Conservation (phyloP, 2,113 vertebrate genomes). For the Harpagus bidentatus region DNA sequence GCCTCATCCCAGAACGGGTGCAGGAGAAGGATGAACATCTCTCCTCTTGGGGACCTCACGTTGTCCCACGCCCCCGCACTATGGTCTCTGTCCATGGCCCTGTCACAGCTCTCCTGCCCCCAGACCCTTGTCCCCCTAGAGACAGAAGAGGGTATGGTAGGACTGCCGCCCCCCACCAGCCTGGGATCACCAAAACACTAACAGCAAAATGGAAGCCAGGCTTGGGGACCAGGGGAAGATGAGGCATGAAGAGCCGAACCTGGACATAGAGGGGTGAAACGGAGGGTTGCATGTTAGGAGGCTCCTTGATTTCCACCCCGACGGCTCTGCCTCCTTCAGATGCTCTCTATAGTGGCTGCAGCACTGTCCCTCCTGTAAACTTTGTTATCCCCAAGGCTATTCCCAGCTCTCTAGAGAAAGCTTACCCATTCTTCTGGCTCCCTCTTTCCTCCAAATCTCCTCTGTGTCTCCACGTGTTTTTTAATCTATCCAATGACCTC, state of each 20-base stretch:
- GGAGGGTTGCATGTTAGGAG: neutral
- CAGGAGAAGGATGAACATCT: neutral
- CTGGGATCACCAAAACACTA: neutral
- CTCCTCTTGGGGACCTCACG: neutral
- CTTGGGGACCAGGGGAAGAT: neutral
- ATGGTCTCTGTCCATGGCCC: neutral
- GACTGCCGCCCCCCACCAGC: neutral
- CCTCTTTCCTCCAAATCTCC: neutral
- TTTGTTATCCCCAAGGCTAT: neutral
- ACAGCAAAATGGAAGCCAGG: neutral
- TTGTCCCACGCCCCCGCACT: fast-evolving
- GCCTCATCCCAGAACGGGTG: neutral
- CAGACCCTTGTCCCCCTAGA: fast-evolving
- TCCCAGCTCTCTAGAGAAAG: neutral
- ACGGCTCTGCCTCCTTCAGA: neutral
- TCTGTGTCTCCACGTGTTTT: neutral
- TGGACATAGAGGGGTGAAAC: neutral
- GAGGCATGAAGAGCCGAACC: neutral
- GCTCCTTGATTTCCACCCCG: neutral
- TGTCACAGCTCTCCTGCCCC: neutral
- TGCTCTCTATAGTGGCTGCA: neutral
- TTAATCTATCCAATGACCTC: neutral
- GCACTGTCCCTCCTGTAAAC: neutral
- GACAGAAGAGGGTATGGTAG: neutral
- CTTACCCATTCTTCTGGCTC: neutral